phyloP scores from a whole-genome alignment of 2,888 invertebrate genomes.

The Scelioninae gen. 1 region DNA sequence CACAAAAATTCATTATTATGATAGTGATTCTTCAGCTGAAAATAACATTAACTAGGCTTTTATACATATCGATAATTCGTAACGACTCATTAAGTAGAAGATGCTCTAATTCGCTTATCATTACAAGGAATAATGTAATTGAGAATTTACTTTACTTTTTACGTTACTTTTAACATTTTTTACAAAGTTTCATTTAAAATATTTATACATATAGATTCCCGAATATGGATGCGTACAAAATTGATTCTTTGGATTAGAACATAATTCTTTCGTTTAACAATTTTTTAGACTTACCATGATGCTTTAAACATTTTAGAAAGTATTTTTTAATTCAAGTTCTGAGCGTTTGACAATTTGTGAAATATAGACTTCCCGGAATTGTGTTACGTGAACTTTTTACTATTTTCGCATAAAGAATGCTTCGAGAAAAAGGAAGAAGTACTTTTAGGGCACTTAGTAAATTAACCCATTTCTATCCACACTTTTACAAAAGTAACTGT shows the following conservation, averaged over 20 bases:
- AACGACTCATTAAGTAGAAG: conserved; percentile 20
- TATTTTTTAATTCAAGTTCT: conserved; percentile 30
- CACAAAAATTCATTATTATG: conserved; percentile 34
- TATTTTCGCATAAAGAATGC: conserved; percentile 18
- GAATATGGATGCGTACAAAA: neutral
- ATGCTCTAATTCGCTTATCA: neutral
- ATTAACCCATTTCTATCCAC: conserved; percentile 15
- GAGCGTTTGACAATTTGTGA: conserved; percentile 20
- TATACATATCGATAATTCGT: conserved; percentile 11
- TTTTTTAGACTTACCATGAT: neutral
- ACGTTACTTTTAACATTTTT: no score
- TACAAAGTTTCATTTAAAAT: no score
- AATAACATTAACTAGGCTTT: conserved; percentile 10
- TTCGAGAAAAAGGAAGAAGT: conserved; percentile 12
- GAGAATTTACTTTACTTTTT: no score
- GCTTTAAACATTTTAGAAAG: conserved; percentile 6
- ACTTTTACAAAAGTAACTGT: neutral
- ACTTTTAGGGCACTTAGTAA: conserved; percentile 1
- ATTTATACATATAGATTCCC: no score
- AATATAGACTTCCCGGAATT: conserved; percentile 20
- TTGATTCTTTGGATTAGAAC: neutral
- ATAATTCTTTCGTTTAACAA: no score
- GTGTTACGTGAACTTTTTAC: conserved; percentile 7
- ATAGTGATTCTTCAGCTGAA: conserved; percentile 7
- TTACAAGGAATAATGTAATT: no score